Conservation (phyloP, 2,797 vertebrate species). For the Rhinophrynus dorsalis region DNA sequence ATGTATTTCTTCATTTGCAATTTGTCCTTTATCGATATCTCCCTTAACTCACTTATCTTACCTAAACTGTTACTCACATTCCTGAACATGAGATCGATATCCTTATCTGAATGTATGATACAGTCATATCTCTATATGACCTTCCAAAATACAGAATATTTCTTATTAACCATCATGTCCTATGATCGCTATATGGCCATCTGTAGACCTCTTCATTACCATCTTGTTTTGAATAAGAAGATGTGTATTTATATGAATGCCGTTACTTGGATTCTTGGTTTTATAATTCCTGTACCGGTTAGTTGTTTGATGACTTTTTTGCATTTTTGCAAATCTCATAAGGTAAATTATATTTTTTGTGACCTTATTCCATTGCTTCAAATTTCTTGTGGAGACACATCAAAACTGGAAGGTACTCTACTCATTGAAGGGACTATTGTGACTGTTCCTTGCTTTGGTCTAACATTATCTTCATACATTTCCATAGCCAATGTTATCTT, state of each 20-base stretch:
- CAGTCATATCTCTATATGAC: constrained; percentile 57
- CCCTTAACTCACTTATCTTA: constrained; percentile 50
- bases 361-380: constrained; percentile 13
- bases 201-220: constrained; percentile 55
- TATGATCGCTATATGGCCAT: too few species aligned
- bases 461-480: constrained; percentile 21
- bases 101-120: constrained; percentile 48
- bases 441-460: constrained; percentile 3
- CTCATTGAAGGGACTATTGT: constrained; percentile 2
- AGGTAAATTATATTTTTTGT: constrained; percentile 27
- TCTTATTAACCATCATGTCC: constrained; percentile 57
- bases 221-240: constrained; percentile 40
- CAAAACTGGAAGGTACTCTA: constrained; percentile 10
- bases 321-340: constrained; percentile 8
- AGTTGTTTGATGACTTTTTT: background rate
- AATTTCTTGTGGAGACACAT: constrained; percentile 6
- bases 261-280: constrained; percentile 48
- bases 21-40: constrained; percentile 55
- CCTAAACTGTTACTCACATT: constrained; percentile 29
- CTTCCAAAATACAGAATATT: constrained; percentile 56
- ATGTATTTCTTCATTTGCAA: too few species aligned
- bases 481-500: constrained; percentile 25
- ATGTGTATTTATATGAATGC: constrained; percentile 48
- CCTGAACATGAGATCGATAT: constrained; percentile 33
- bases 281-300: constrained; percentile 2